Conservation (phyloP, 2,888 invertebrate species). For the Cheilosia soror region DNA sequence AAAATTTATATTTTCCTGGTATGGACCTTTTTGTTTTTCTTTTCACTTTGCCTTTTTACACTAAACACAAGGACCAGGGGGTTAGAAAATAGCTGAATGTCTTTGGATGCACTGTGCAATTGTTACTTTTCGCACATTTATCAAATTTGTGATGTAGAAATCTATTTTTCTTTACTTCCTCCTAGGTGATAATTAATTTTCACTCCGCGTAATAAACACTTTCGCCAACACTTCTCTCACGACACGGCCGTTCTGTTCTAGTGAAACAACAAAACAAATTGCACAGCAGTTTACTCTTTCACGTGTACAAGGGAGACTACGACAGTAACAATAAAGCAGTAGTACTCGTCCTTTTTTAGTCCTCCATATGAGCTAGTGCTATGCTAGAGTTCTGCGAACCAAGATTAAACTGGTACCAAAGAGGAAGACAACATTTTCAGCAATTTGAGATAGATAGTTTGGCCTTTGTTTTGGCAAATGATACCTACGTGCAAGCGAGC, state of each 20-base stretch:
- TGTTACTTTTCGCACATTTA: constrained; percentile 20
- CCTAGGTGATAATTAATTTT: constrained; percentile 54
- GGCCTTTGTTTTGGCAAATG: constrained; percentile 22
- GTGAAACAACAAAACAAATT: constrained; percentile 29
- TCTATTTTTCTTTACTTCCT: constrained; percentile 31
- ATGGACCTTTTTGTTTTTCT: constrained; percentile 27
- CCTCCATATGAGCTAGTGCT: background rate
- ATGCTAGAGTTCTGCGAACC: background rate
- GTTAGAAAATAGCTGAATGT: background rate
- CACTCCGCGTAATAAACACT: constrained; percentile 66
- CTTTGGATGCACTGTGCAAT: constrained; percentile 8
- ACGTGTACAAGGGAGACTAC: background rate
- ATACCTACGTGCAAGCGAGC: constrained; percentile 14
- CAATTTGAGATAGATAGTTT: constrained; percentile 33
- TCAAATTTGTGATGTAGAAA: constrained; percentile 13
- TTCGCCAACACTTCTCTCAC: constrained; percentile 64
- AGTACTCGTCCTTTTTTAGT: background rate
- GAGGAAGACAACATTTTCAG: constrained; percentile 13
- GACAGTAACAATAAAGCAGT: background rate
- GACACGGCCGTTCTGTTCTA: constrained; percentile 39
- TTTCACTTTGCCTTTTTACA: constrained; percentile 39
- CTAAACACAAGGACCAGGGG: constrained; percentile 21
- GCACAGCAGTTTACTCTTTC: constrained; percentile 19
- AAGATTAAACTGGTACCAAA: background rate
- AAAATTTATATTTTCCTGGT: constrained; percentile 39